phyloP scores from a whole-genome alignment of 2,888 invertebrate species.

The Drosophila emarginata region DNA sequence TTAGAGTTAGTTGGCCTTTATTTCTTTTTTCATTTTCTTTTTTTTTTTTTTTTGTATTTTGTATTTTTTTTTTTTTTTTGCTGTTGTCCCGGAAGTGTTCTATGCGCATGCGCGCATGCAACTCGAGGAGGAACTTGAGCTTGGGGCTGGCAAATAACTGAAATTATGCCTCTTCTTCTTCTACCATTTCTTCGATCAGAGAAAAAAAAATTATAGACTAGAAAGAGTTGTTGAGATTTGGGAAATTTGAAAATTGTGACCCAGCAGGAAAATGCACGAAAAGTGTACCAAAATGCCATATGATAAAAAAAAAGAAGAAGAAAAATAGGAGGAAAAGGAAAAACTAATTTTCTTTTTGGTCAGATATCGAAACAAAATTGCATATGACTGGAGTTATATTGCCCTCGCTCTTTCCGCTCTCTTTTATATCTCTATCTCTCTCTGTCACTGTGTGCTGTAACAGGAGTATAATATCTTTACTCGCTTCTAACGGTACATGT shows the following conservation, averaged over 20 bases:
- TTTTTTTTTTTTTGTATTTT: neutral
- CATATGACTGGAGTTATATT: conserved; percentile 43
- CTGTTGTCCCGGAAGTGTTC: conserved; percentile 40
- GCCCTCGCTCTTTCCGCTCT: neutral
- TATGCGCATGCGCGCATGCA: conserved; percentile 67
- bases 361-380: conserved; percentile 56
- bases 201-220: conserved; percentile 54
- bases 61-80: conserved; percentile 27
- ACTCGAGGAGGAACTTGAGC: conserved; percentile 55
- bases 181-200: conserved; percentile 45
- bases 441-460: conserved; percentile 64
- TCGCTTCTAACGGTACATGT: conserved; percentile 67
- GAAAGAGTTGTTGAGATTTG: conserved; percentile 40
- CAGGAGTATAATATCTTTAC: conserved; percentile 73
- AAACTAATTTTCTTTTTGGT: conserved; percentile 52
- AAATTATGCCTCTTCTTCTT: conserved; percentile 63
- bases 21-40: neutral
- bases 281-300: conserved; percentile 8
- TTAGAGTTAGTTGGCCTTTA: conserved; percentile 29
- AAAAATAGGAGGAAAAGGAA: conserved; percentile 9
- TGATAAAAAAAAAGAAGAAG: neutral
- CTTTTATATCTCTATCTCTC: neutral
- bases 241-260: conserved; percentile 40
- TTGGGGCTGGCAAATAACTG: conserved; percentile 69
- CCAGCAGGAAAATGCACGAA: conserved; percentile 9